Base-by-base conservation (phyloP, 2,113 vertebrate genomes). In the Hylia prasina region DNA sequence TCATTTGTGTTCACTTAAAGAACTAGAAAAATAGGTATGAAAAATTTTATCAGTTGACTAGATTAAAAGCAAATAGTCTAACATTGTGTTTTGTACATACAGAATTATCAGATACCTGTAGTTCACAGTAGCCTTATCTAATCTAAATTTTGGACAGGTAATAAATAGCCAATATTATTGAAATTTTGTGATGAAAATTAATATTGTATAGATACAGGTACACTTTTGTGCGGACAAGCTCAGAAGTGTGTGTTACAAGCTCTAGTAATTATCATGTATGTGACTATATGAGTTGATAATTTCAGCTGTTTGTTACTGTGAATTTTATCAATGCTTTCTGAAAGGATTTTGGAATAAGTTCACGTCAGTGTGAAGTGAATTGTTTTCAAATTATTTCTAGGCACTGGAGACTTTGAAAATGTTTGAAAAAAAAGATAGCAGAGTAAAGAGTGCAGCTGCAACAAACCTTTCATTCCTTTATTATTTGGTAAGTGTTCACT, bases 381-480 rank as follows among this genome's bases (percentile, higher is more conserved):
- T 89, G 35, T 79, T 95, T 53, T 28, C 89, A 68, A 89, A 96
- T 93, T 84, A 53, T 48, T 97, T 98, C 37, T 94, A 99, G 99
- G 99, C 99, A 51, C 98, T 99, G 65, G 99, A 99, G 87, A 99
- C 98, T 8, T 97, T 99, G 93, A 99, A 99, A 98, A 99, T 98
- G 68, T 99, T 99, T 97, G 99, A 99, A 97, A 99, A 99, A 97
- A 99, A 99, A 85, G 99, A 99, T 86, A 99, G 98, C 96, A 97
- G 99, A 97, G 99, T 99, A 66, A 99, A 99, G 97, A 99, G 99
- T 72, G 98, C 99, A 80, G 99, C 99, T 90, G 99, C 99, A 78
- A 99, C 99, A 90, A 99, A 99, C 91, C 99, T 99, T 53, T 99
- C 99, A 9, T 99, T 98, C 97, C 98, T 99, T 56, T 99, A 99